Evolutionary conservation across 1,140 invertebrate species (phyloP), one percentile per base, ranked within the genome.

Genomic region (Drosophila carrolli): DNA sequence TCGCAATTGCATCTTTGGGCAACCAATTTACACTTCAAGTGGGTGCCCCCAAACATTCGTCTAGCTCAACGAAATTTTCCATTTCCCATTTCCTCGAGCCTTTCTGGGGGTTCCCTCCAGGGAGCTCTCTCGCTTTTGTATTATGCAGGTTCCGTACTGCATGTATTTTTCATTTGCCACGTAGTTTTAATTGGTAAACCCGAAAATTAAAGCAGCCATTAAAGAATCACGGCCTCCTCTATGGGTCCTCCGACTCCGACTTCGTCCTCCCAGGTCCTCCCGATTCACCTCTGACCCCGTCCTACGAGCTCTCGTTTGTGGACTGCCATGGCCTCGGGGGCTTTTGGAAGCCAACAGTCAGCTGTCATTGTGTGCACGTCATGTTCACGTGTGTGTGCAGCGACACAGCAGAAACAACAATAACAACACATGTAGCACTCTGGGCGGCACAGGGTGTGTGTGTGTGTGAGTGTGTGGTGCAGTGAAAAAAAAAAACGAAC

Each of bases 141-240:
- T 65, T 41, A 62, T 63, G 35, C 48, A 16, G 40, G 57, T 16
- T 58, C 41, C 56, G 53, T 62, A 60, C 46, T 78, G 74, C 56
- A 80, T 84, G 84, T 88, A 78, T 89, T 89, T 89, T 84, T 84
- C 85, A 89, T 90, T 90, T 71, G 77, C 84, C 84, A 89, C 84
- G 85, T 89, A 89, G 68, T 89, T 89, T 89, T 89, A 89, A 89
- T 89, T 89, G 84, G 84, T 80, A 84, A 89, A 73, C 84, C 85
- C 67, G 77, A 89, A 68, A 89, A 89, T 89, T 89, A 89, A 89
- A 89, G 84, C 84, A 89, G 88, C 81, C 85, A 90, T 89, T 90
- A 84, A 89, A 89, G 84, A 89, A 89, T 89, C 84, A 89, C 84
- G 79, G 88, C 80, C 72, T 62, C 66, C 32, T 75, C 71, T 51